phyloP scores from a whole-genome alignment of 2,113 vertebrate species.

The Patagioenas fasciata region DNA sequence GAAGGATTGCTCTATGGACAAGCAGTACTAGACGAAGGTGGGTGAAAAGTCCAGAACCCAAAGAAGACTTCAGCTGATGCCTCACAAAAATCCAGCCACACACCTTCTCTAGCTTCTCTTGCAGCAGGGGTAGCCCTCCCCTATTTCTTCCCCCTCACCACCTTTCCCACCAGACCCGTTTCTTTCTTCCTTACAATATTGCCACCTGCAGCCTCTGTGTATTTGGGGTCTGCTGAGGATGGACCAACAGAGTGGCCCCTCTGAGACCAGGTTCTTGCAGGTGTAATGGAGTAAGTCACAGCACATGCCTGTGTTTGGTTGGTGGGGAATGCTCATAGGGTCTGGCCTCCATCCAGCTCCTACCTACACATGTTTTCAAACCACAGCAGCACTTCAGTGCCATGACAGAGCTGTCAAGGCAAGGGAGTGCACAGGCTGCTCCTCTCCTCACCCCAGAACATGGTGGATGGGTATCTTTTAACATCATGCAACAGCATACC shows the following conservation, averaged over 20 bases:
- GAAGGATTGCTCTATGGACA: background rate
- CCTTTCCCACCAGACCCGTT: background rate
- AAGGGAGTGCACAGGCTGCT: background rate
- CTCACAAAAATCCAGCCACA: background rate
- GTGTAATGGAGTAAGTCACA: background rate
- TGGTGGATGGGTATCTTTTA: background rate
- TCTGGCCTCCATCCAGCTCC: background rate
- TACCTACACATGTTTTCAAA: background rate
- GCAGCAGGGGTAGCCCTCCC: background rate
- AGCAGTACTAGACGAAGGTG: background rate
- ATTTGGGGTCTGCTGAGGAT: slow-evolving; percentile 1
- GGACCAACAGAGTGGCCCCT: background rate
- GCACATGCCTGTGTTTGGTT: background rate
- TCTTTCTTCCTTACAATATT: background rate
- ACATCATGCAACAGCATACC: fast-evolving
- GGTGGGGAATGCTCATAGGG: too few species aligned
- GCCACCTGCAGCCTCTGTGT: background rate
- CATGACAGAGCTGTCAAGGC: background rate
- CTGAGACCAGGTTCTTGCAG: background rate
- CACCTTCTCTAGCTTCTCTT: background rate
- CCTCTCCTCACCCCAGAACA: background rate
- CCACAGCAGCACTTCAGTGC: background rate
- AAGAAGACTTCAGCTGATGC: background rate
- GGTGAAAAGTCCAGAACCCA: background rate
- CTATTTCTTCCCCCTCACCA: background rate